Conservation (phyloP, 1,140 invertebrate species). For the Apis mellifera region Amel_HAv3.1 CM009932.2:11039501-11040000, state of each 20-base stretch:
- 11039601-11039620: slow-evolving; percentile 32
- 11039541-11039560: neutral
- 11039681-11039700: slow-evolving; percentile 81
- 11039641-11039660: slow-evolving; percentile 81
- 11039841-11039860: slow-evolving; percentile 2
- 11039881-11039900: slow-evolving; percentile 78
- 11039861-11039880: slow-evolving; percentile 73
- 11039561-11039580: neutral
- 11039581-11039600: slow-evolving; percentile 38
- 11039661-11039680: slow-evolving; percentile 75
- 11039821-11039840: slow-evolving; percentile 24
- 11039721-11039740: slow-evolving; percentile 55
- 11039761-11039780: neutral
- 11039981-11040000: neutral
- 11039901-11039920: slow-evolving; percentile 81
- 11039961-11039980: neutral
- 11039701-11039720: slow-evolving; percentile 81
- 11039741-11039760: neutral
- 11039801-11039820: slow-evolving; percentile 24
- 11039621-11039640: slow-evolving; percentile 73
- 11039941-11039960: slow-evolving; percentile 73
- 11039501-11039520: neutral
- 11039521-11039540: neutral
- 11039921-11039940: slow-evolving; percentile 72
- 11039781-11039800: slow-evolving; percentile 3